Conservation (phyloP, 2,797 vertebrate genomes). For the Morus bassanus region DNA sequence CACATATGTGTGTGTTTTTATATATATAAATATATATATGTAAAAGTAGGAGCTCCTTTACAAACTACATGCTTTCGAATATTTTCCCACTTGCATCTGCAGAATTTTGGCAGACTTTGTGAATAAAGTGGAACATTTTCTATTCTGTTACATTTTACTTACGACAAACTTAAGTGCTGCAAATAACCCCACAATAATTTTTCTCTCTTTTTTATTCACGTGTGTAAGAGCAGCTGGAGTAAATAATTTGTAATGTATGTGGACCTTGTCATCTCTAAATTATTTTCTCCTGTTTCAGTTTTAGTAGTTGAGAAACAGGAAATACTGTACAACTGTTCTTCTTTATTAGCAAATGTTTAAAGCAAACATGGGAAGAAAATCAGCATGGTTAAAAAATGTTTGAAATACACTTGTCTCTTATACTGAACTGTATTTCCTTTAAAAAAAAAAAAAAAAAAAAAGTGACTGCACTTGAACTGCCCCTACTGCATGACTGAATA, state of each 20-base stretch:
- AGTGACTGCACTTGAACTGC: not conserved
- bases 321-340: not conserved
- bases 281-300: not conserved
- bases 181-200: not conserved
- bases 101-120: not conserved
- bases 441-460: not conserved
- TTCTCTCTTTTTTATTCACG: not conserved
- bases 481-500: not conserved
- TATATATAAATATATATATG: not conserved
- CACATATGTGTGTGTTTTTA: rapidly evolving
- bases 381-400: not conserved
- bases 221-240: not conserved
- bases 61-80: not conserved
- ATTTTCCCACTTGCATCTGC: not conserved
- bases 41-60: not conserved
- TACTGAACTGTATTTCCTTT: not conserved
- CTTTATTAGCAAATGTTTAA: not conserved
- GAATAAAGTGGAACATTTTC: not conserved
- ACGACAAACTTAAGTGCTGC: not conserved
- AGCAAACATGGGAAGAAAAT: not conserved
- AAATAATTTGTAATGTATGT: not conserved
- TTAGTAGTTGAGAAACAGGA: not conserved
- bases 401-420: not conserved
- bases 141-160: not conserved
- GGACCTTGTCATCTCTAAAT: not conserved